Evolutionary conservation across 2,113 vertebrate species (phyloP).

Genomic region (Chamaetylas fuelleborni): DNA sequence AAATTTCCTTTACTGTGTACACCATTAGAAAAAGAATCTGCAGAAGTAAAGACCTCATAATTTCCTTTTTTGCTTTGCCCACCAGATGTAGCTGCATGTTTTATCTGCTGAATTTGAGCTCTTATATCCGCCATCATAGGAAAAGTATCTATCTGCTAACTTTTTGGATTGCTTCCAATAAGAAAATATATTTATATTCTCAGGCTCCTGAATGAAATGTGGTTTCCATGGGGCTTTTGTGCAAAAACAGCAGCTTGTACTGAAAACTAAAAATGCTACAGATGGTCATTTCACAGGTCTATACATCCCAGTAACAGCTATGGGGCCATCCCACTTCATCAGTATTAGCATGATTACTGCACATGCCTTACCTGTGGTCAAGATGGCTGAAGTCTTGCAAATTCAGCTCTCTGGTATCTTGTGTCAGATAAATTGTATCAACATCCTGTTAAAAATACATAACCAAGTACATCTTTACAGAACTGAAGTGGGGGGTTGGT

Average conservation of each 20-base stretch:
- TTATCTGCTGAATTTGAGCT: constrained; percentile 10
- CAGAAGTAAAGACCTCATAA: neutral
- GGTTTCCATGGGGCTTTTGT: neutral
- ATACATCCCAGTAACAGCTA: neutral
- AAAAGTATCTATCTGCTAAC: neutral
- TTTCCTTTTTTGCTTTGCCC: neutral
- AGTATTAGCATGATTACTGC: neutral
- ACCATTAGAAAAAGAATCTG: neutral
- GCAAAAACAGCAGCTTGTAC: neutral
- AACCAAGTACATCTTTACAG: neutral
- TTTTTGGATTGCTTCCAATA: constrained; percentile 5
- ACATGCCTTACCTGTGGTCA: constrained; percentile 86
- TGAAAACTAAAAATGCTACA: neutral
- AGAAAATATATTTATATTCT: constrained; percentile 18
- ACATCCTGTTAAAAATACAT: constrained; percentile 83
- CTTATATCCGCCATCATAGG: neutral
- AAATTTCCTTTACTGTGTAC: neutral
- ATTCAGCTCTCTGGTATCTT: constrained; percentile 93
- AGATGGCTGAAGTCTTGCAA: constrained; percentile 97
- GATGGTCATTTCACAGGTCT: neutral
- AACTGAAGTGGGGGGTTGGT: neutral
- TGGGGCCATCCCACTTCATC: neutral
- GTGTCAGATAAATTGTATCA: constrained; percentile 96
- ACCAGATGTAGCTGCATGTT: constrained; percentile 19
- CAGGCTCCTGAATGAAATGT: neutral